phyloP scores from a whole-genome alignment of 2,113 vertebrate species.

The Antechinus flavipes region DNA sequence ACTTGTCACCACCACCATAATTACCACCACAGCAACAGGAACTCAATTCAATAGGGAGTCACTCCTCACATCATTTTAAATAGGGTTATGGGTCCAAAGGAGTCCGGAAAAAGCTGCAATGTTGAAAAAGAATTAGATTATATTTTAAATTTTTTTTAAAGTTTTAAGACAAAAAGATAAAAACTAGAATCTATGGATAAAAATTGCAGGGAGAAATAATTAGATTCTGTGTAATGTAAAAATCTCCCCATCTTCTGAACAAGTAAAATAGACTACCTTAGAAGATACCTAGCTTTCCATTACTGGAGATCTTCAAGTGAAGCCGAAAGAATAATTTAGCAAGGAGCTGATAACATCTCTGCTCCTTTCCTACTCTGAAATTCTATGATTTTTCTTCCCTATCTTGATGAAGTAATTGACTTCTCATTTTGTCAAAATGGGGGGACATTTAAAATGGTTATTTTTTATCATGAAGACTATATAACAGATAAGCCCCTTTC shows the following conservation, averaged over 20 bases:
- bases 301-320: neutral
- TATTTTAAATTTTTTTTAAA: too few relatives aligned
- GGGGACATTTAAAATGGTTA: neutral
- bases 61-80: neutral
- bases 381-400: neutral
- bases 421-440: neutral
- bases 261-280: neutral
- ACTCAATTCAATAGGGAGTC: neutral
- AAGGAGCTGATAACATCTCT: neutral
- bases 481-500: neutral
- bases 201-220: too few relatives aligned
- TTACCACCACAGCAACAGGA: neutral
- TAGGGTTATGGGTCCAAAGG: neutral
- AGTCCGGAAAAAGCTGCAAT: neutral
- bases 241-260: neutral
- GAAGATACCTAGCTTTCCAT: neutral
- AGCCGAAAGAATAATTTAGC: neutral
- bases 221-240: too few relatives aligned
- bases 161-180: too few relatives aligned
- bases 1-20: too few relatives aligned
- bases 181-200: too few relatives aligned
- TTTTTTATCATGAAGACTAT: neutral
- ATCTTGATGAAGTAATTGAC: neutral
- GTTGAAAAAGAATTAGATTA: neutral
- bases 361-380: neutral